Evolutionary conservation across 2,797 vertebrate genomes (phyloP).

Genomic region (Poeciliopsis paucimaculata): DNA sequence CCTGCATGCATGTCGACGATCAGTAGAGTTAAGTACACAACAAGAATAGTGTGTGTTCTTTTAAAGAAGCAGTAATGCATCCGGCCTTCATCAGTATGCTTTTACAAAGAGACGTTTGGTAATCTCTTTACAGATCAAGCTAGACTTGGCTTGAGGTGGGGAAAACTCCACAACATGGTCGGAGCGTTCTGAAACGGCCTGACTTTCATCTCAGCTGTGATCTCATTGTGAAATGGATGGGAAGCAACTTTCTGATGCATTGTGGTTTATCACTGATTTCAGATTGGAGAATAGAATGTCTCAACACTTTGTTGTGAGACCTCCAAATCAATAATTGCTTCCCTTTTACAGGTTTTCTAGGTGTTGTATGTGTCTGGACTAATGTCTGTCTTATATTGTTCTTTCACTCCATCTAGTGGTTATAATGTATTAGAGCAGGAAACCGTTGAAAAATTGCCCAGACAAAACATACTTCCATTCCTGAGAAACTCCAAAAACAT

Average conservation of each 20-base stretch:
- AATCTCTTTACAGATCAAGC: neutral
- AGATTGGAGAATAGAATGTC: neutral
- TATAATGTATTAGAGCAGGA: conserved; percentile 20
- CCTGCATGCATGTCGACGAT: neutral
- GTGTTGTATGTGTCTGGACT: neutral
- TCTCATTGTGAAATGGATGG: neutral
- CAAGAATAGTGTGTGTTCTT: neutral
- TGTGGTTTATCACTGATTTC: neutral
- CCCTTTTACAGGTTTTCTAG: neutral
- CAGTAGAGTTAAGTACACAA: neutral
- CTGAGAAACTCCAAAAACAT: neutral
- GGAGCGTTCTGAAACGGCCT: neutral
- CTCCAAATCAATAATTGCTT: neutral
- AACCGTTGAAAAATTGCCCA: neutral
- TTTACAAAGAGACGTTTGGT: neutral
- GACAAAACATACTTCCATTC: neutral
- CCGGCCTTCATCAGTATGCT: neutral
- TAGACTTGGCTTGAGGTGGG: neutral
- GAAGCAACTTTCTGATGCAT: neutral
- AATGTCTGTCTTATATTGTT: neutral
- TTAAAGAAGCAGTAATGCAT: neutral
- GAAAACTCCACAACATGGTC: neutral
- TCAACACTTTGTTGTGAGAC: neutral
- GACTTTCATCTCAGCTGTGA: neutral
- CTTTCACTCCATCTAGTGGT: conserved; percentile 54